Base-by-base conservation (phyloP, 2,888 invertebrate genomes). In the Watsonalla binaria region DNA sequence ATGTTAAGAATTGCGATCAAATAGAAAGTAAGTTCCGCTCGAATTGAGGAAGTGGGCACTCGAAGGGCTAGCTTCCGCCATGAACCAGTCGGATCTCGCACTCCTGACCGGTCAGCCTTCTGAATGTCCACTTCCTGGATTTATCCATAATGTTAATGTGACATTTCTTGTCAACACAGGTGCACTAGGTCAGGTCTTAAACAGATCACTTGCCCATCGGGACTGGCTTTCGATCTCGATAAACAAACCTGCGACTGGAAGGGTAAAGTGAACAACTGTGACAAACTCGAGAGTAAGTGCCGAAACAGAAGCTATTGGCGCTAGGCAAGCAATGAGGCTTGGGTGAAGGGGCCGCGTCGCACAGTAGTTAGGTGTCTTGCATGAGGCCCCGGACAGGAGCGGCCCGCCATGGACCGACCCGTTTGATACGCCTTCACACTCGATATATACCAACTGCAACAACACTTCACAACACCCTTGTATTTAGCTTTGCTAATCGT, bases 241-340 rank as follows among this genome's bases (percentile, higher is more conserved):
- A 97, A 97, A 94, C 98, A 98, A 94, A 98, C 97, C 90, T 98
- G 98, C 93, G 97, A 98, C 94, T 98, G 98, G 98, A 97, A 97
- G 94, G 97, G 96, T 93, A 97, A 97, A 95, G 98, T 98, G 93
- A 94, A 93, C 93, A 97, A 96, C 95, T 98, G 97, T 95, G 96
- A 97, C 93, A 95, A 95, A 93, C 94, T 97, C 91, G 97, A 97
- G 95, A 97, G 97, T 98, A 96, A 97, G 97, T 95, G 92, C 80
- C 84, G 86, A 84, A 77, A 80, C 74, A 78, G 78, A 82, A 80
- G 82, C 82, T 88, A 86, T 82, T 84, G 83, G 84, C 85, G 86
- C 76, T 81, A 86, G 86, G 86, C 86, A 78, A 85, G 81, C 87
- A 89, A 85, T 73, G 76, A 76, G 82, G 90, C 90, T 90, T 90